Evolutionary conservation across 2,888 invertebrate species (phyloP).

Genomic region (Drosophila birchii): DNA sequence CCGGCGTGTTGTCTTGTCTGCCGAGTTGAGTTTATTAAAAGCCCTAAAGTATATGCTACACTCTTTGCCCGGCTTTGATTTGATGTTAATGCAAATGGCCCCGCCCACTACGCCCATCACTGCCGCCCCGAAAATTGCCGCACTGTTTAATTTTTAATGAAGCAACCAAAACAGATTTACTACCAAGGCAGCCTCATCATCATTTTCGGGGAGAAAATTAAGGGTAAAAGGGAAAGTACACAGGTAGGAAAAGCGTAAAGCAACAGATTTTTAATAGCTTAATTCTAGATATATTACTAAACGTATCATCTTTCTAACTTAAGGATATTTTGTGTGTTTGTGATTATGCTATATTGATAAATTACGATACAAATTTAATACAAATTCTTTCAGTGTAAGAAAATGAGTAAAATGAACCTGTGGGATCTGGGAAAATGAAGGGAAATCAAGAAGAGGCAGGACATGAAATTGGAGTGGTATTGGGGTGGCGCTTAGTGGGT

Average conservation of each 20-base stretch:
- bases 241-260: neutral
- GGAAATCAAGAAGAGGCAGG: neutral
- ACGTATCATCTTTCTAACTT: neutral
- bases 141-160: conserved; percentile 69
- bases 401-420: conserved; percentile 6
- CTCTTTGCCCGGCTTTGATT: conserved; percentile 63
- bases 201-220: neutral
- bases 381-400: neutral
- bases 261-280: neutral
- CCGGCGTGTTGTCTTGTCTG: conserved; percentile 19
- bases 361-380: neutral
- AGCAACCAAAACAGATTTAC: conserved; percentile 66
- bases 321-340: neutral
- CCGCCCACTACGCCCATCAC: neutral
- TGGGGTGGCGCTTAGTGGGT: conserved; percentile 12
- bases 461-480: neutral
- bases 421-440: neutral
- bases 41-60: conserved; percentile 39
- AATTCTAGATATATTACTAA: neutral
- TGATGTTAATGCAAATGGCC: conserved; percentile 71
- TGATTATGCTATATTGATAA: neutral
- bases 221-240: neutral
- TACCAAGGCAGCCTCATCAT: conserved; percentile 39
- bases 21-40: conserved; percentile 52
- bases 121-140: conserved; percentile 44